Evolutionary conservation across 1,140 invertebrate genomes (phyloP), one percentile per base, ranked within the genome.

Genomic region (Drosophila gunungcola): DNA sequence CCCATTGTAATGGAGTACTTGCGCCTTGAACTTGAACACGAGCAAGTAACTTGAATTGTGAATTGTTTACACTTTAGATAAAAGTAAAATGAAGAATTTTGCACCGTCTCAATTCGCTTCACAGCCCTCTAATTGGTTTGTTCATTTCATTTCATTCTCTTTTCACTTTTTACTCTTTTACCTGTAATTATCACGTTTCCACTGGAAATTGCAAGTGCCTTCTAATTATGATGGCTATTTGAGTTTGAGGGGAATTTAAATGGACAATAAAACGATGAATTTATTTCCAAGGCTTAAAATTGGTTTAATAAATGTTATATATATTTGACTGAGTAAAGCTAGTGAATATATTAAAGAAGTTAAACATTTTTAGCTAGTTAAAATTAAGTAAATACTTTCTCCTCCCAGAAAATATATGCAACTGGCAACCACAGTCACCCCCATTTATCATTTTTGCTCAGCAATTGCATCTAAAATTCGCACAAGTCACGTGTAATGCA

Each of bases 151-250:
- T 29, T 48, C 29, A 6, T 64, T 7, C 3, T 32, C 29, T 34
- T 21, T 21, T 4, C 11, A 2, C 25, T 55, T 45, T 41, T 38
- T 72, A 10, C 43, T 58, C 32, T 70, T 55, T 27, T 39, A 53
- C 46, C 67, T 29, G 67, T 10, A 58, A 73, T 73, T 73, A 73
- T 16, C 55, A 41, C 39, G 9, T 38, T 60, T 53, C 55, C 16
- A n/a, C 12, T 12, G 55, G 49, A 61, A 73, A 39, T 73, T 34
- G 48, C 55, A 34, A 36, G 11, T 53, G 5, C 27, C 13, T 61
- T n/a, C 57, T 58, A 49, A 52, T 60, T 72, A 39, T 73, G 49
- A 55, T 49, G 51, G 36, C 21, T 39, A n/a, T 34, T 73, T 52
- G 7, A 46, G 11, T 9, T 48, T 38, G 7, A 27, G 21, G 7